A percentile compares a stretch with the other conserved stretches of the same genome.
Conservation (phyloP, 2,888 invertebrate species). For the Oscheius sp. region DNA sequence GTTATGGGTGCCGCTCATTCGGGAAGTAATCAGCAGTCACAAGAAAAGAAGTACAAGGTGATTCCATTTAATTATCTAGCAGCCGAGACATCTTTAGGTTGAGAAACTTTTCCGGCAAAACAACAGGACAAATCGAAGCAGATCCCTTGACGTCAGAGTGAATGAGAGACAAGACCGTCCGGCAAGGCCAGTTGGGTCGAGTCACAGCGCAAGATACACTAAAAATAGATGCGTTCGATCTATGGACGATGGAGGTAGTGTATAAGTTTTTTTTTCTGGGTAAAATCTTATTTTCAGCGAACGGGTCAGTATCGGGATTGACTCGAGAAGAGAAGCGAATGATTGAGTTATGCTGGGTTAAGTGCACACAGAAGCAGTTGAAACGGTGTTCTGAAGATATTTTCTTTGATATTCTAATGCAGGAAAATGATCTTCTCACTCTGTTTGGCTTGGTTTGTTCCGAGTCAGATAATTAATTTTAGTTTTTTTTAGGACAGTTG, state of each 20-base stretch:
- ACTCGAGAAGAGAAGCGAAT: slow-evolving; percentile 47
- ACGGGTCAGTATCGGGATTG: slow-evolving; percentile 45
- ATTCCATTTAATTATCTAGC: not conserved
- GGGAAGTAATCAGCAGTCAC: slow-evolving; percentile 5
- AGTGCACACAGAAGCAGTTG: slow-evolving; percentile 51
- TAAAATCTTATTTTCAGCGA: slow-evolving; percentile 35
- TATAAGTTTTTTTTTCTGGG: too few species aligned
- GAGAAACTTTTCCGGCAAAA: slow-evolving; percentile 58
- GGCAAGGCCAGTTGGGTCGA: slow-evolving; percentile 42
- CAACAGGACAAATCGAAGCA: slow-evolving; percentile 52
- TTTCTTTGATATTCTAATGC: slow-evolving; percentile 48
- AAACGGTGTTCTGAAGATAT: slow-evolving; percentile 50
- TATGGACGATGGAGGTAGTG: slow-evolving; percentile 46
- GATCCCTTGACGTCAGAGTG: slow-evolving; percentile 55
- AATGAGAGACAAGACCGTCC: slow-evolving; percentile 42
- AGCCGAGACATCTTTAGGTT: slow-evolving; percentile 46
- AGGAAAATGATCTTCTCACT: slow-evolving; percentile 42
- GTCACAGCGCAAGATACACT: slow-evolving; percentile 47
- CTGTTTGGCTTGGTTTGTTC: slow-evolving; percentile 42
- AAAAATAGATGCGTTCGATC: slow-evolving; percentile 36
- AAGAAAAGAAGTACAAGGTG: slow-evolving; percentile 20
- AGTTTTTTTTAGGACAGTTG: slow-evolving; percentile 40
- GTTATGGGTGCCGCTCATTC: slow-evolving; percentile 16
- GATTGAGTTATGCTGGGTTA: slow-evolving; percentile 54
- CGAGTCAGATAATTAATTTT: not conserved